These are phyloP conservation scores for Boleophthalmus pectinirostris DNA, from an alignment of 2,113 vertebrate species.

Conservation along the genomic window DNA sequence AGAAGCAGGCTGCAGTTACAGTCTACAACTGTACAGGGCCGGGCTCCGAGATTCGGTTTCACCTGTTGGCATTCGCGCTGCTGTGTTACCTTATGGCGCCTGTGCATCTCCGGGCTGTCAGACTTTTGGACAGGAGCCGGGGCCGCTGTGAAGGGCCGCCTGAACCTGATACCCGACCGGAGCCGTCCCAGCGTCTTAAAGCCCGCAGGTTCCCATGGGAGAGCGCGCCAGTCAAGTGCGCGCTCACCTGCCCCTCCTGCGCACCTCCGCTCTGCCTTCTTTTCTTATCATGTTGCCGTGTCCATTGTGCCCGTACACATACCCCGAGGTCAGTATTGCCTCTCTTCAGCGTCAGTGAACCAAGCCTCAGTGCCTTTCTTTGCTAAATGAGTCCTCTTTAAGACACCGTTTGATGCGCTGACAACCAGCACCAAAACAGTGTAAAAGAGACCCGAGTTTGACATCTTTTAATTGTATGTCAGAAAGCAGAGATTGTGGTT, in stretches of 20 bases:
- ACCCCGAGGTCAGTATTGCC: slow-evolving; percentile 63
- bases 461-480: slow-evolving; percentile 85
- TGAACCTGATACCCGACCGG: slow-evolving; percentile 85
- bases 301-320: slow-evolving; percentile 72
- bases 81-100: slow-evolving; percentile 91
- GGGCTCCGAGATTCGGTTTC: slow-evolving; percentile 90
- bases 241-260: slow-evolving; percentile 9
- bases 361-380: slow-evolving; percentile 66
- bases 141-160: slow-evolving; percentile 78
- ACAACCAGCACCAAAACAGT: slow-evolving; percentile 77
- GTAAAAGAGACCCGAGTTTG: slow-evolving; percentile 78
- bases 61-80: slow-evolving; percentile 83
- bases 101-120: slow-evolving; percentile 80
- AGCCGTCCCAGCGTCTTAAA: slow-evolving; percentile 78
- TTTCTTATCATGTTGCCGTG: slow-evolving; percentile 76
- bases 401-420: slow-evolving; percentile 81
- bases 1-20: slow-evolving; percentile 37
- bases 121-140: slow-evolving; percentile 86
- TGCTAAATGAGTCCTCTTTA: slow-evolving; percentile 83
- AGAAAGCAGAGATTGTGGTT: slow-evolving; percentile 68
- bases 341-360: slow-evolving; percentile 68
- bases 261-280: slow-evolving; percentile 37
- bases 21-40: slow-evolving; percentile 49
- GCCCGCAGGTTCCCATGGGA: slow-evolving; percentile 83
- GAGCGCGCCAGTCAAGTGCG: slow-evolving; percentile 77